Percentiles rank a stretch among this genome's conserved stretches.
phyloP scores from a whole-genome alignment of 2,888 invertebrate species.

The Tachina lurida region DNA sequence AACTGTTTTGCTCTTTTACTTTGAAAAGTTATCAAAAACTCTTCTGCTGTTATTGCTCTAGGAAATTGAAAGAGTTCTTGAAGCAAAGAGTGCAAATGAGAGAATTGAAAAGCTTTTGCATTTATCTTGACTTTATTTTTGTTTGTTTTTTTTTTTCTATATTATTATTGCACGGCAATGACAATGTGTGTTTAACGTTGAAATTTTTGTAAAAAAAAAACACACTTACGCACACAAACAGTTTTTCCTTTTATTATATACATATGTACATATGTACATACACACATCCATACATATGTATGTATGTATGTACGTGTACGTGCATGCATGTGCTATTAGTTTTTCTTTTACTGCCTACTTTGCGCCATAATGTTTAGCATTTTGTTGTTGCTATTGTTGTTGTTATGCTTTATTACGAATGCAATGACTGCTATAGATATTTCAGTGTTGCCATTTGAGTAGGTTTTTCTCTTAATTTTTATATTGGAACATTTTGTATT shows the following conservation, averaged over 20 bases:
- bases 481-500: too few species aligned
- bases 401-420: conserved; percentile 9
- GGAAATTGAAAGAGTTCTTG: neutral
- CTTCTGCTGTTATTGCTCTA: conserved; percentile 54
- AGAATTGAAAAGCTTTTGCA: conserved; percentile 29
- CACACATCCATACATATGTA: too few species aligned
- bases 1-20: neutral
- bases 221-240: conserved; percentile 20
- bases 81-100: conserved; percentile 7
- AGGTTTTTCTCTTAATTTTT: neutral
- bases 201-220: conserved; percentile 37
- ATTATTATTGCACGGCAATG: conserved; percentile 71
- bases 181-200: conserved; percentile 71
- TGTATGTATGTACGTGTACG: too few species aligned
- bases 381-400: conserved; percentile 48
- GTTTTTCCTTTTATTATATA: conserved; percentile 46
- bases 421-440: conserved; percentile 2
- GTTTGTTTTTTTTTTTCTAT: conserved; percentile 21
- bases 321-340: neutral
- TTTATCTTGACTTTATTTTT: conserved; percentile 59
- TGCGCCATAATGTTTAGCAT: conserved; percentile 29
- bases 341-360: conserved; percentile 47
- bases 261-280: too few species aligned
- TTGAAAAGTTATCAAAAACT: conserved; percentile 1
- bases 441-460: neutral